phyloP scores from a whole-genome alignment of 1,140 invertebrate species.

The Habropoda laboriosa region DNA sequence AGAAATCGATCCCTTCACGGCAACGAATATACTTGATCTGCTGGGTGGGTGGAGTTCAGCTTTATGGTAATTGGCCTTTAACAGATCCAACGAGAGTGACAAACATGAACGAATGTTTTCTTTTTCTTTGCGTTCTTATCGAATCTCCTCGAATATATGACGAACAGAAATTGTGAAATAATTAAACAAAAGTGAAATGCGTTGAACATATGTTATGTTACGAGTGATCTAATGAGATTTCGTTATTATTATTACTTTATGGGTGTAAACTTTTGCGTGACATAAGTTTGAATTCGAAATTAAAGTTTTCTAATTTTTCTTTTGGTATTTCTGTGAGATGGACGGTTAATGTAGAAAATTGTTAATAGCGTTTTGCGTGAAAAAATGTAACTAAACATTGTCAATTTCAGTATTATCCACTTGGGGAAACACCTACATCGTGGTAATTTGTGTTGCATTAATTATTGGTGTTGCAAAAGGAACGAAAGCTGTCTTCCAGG shows the following conservation, averaged over 20 bases:
- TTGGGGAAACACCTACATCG: conserved; percentile 44
- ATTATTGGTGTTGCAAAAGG: conserved; percentile 86
- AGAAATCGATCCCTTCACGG: conserved; percentile 47
- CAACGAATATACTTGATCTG: conserved; percentile 11
- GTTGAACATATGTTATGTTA: too few relatives aligned
- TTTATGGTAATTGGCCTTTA: conserved; percentile 27
- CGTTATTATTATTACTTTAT: too few relatives aligned
- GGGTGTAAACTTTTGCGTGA: too few relatives aligned
- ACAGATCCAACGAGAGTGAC: neutral
- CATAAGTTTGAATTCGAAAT: too few relatives aligned
- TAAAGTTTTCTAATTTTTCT: too few relatives aligned
- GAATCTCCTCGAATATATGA: neutral
- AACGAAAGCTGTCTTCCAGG: conserved; percentile 86
- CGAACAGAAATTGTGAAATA: too few relatives aligned
- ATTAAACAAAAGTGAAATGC: too few relatives aligned
- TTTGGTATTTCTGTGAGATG: too few relatives aligned
- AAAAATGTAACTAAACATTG: neutral
- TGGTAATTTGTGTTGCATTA: conserved; percentile 59
- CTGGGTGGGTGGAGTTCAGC: conserved; percentile 54
- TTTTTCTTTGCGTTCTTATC: neutral
- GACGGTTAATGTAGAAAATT: too few relatives aligned
- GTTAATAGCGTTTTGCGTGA: neutral
- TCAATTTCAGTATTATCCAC: conserved; percentile 52
- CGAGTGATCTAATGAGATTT: too few relatives aligned
- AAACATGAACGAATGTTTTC: neutral